phyloP scores from a whole-genome alignment of 2,113 vertebrate species.

The Oplegnathus fasciatus region DNA sequence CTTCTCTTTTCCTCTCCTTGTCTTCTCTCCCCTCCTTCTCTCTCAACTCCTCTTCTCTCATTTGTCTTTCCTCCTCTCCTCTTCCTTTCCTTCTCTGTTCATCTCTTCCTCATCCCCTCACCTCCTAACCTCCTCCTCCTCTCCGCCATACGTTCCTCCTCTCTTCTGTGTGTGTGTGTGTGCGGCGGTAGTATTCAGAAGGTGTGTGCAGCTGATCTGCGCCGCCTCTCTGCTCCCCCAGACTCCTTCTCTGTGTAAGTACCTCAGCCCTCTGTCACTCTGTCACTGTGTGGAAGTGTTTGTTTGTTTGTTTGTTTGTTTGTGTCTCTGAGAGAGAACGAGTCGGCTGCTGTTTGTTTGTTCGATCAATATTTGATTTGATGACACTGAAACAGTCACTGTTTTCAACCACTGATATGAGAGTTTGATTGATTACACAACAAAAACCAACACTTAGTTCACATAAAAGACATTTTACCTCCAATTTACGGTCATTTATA shows the following conservation, averaged over 20 bases:
- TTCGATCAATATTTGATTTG: not conserved
- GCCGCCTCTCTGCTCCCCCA: slow-evolving; percentile 98
- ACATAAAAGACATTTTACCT: not conserved
- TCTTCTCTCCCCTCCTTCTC: not conserved
- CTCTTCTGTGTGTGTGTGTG: slow-evolving; percentile 55
- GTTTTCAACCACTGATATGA: not conserved
- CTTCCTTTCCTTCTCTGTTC: not conserved
- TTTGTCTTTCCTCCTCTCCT: not conserved
- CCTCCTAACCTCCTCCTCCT: not conserved
- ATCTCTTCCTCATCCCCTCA: not conserved
- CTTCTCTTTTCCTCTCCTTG: not conserved
- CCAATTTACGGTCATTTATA: too few relatives aligned
- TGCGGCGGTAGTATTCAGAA: slow-evolving; percentile 92
- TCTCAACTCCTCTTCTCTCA: not conserved
- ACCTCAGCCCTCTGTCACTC: slow-evolving; percentile 80
- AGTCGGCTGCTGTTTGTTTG: not conserved
- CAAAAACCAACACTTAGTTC: not conserved
- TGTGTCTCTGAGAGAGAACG: not conserved
- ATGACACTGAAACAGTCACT: not conserved
- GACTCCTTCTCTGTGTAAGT: slow-evolving; percentile 99
- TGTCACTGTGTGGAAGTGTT: slow-evolving; percentile 45
- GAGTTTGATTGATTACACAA: not conserved
- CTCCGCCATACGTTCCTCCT: slow-evolving; percentile 78
- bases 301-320: not conserved
- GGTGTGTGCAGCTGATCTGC: slow-evolving; percentile 96